phyloP scores from a whole-genome alignment of 2,113 vertebrate genomes.

The Bolborhynchus lineola region DNA sequence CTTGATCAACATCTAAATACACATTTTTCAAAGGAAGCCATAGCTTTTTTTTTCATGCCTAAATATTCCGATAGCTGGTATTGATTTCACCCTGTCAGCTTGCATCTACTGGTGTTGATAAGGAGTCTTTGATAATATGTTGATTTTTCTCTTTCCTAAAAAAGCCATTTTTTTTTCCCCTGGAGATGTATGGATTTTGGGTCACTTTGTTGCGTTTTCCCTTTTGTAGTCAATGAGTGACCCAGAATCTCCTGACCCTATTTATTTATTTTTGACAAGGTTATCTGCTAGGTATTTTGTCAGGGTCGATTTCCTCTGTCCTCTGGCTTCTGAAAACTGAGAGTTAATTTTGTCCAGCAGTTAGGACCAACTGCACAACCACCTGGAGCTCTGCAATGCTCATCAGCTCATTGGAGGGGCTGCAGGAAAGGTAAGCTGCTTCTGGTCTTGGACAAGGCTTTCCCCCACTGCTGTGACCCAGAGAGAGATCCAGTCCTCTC shows the following conservation, averaged over 20 bases:
- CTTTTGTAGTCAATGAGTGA: background rate
- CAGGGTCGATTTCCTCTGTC: background rate
- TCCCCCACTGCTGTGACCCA: background rate
- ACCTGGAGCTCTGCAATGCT: background rate
- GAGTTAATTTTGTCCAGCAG: background rate
- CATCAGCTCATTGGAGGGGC: background rate
- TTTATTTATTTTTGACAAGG: background rate
- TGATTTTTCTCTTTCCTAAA: background rate
- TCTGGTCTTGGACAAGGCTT: background rate
- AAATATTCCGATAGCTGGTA: background rate
- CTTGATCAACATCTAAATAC: slow-evolving; percentile 15
- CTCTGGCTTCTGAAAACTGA: background rate
- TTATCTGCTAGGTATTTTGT: background rate
- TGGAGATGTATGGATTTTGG: background rate
- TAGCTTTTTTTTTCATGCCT: slow-evolving; percentile 11
- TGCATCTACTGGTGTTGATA: background rate
- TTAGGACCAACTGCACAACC: background rate
- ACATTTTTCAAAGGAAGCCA: background rate
- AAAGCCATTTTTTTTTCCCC: background rate
- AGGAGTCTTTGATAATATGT: background rate
- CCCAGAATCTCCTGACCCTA: background rate
- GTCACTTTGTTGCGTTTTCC: background rate
- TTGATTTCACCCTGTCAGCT: background rate
- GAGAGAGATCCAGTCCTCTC: background rate
- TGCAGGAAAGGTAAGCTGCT: background rate